Conservation (phyloP, 2,113 vertebrate species). For the Phrynosoma blainvillii region DNA sequence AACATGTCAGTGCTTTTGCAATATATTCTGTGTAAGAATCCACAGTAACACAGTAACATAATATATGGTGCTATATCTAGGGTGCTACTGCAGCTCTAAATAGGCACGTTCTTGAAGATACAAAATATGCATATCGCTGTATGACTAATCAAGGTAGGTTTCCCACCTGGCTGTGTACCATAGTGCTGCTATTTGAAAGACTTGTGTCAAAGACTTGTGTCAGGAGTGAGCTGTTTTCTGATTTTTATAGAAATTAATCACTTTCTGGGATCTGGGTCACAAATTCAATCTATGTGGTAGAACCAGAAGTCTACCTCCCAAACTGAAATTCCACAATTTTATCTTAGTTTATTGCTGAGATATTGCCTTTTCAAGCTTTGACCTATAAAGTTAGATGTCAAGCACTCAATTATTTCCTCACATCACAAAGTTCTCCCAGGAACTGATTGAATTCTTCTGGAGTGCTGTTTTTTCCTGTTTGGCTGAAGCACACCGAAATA, state of each 20-base stretch:
- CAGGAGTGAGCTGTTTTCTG: slow-evolving; percentile 27
- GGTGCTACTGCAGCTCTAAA: background rate
- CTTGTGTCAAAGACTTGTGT: background rate
- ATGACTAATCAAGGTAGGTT: background rate
- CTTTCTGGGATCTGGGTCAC: slow-evolving; percentile 46
- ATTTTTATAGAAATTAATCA: slow-evolving; percentile 10
- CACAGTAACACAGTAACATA: background rate
- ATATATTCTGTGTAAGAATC: background rate
- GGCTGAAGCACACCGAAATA: slow-evolving; percentile 49
- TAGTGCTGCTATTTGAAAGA: background rate
- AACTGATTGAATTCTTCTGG: slow-evolving; percentile 74
- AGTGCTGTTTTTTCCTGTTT: slow-evolving; percentile 32
- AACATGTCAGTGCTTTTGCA: background rate
- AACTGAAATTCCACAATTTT: slow-evolving; percentile 66
- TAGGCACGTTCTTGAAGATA: background rate
- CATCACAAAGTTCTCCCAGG: slow-evolving; percentile 67
- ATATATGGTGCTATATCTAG: background rate
- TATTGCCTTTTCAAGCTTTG: slow-evolving; percentile 72
- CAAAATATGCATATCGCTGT: background rate
- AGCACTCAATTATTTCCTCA: slow-evolving; percentile 78
- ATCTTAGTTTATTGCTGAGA: slow-evolving; percentile 72
- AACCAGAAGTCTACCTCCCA: slow-evolving; percentile 26
- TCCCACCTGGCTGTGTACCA: background rate
- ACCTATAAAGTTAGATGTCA: slow-evolving; percentile 74
- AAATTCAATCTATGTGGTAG: slow-evolving; percentile 57